These are phyloP conservation scores for Chrysolina americana DNA, from an alignment of 2,888 invertebrate species.

Conservation along the genomic window DNA sequence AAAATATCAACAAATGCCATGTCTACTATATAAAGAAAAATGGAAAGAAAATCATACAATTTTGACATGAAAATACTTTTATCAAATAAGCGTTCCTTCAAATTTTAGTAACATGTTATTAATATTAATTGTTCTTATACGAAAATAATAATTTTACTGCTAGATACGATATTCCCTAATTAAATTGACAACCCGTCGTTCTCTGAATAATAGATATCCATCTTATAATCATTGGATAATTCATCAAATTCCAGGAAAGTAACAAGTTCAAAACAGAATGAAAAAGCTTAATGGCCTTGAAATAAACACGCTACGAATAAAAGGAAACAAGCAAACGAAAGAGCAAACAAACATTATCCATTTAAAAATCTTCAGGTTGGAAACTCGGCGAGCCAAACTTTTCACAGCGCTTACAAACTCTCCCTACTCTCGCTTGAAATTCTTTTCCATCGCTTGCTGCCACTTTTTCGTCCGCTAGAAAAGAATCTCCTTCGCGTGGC, in stretches of 20 bases:
- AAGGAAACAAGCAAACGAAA: constrained; percentile 36
- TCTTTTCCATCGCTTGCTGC: constrained; percentile 50
- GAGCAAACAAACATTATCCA: constrained; percentile 41
- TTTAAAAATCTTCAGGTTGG: constrained; percentile 44
- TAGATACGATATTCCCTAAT: too few relatives aligned
- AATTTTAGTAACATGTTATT: too few relatives aligned
- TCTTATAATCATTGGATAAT: not conserved
- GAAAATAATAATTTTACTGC: too few relatives aligned
- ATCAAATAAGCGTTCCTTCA: too few relatives aligned
- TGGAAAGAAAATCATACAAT: too few relatives aligned
- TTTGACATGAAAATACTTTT: too few relatives aligned
- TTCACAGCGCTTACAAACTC: constrained; percentile 40
- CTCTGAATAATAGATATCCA: too few relatives aligned
- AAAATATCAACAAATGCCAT: too few relatives aligned
- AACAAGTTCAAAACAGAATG: constrained; percentile 15
- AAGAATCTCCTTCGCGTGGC: constrained; percentile 49
- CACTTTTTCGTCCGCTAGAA: constrained; percentile 52
- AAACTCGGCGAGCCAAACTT: constrained; percentile 42
- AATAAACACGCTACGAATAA: constrained; percentile 34
- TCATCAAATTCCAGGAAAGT: not conserved
- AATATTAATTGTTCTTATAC: too few relatives aligned
- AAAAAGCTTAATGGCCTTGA: constrained; percentile 25
- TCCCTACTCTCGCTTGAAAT: constrained; percentile 40
- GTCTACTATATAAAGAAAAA: too few relatives aligned
- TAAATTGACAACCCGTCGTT: too few relatives aligned